Evolutionary conservation across 2,888 invertebrate species (phyloP), one percentile per base, ranked within the genome.

Genomic region (Drosophila seclusa): DNA sequence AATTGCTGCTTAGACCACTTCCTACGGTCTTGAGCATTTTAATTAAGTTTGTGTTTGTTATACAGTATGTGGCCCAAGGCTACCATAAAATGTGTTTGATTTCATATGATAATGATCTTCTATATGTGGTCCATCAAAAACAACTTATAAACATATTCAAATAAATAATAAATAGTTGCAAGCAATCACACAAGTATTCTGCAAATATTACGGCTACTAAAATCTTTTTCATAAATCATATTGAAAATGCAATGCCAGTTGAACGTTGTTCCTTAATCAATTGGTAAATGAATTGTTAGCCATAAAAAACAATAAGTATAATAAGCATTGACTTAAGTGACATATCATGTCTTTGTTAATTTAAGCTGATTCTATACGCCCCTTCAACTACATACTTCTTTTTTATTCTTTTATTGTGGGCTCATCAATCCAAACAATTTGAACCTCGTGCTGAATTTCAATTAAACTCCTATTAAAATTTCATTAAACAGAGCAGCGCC

Each of bases 401-500:
- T 18, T 16, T 8, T 18, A 4, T 29, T 2, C 36, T 27, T 8
- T 24, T n/a, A n/a, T 16, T 45, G n/a, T 27, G 21, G 11, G 18
- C 24, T 45, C 42, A 32, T 54, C 34, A 40, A 24, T 34, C 11
- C n/a, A 42, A 49, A 54, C 50, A 45, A 61, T 70, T 50, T 34
- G 10, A n/a, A 27, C n/a, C 45, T 38, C 32, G 32, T 29, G 59
- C 45, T 73, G 66, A 29, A 71, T 82, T 85, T 86, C 84, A 85
- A 85, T 85, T 87, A 85, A 85, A 77, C 66, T 75, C 72, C 70
- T 74, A 87, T 85, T 84, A 84, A 84, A 85, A 84, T 83, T 85
- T 84, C 77, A 85, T 85, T 81, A 81, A 85, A 81, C 76, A 58
- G 67, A 62, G 65, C 66, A 77, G 77, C 79, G 73, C 83, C 87